Evolutionary conservation across 2,888 invertebrate species (phyloP).

Genomic region (Oxyteleia sp.): DNA sequence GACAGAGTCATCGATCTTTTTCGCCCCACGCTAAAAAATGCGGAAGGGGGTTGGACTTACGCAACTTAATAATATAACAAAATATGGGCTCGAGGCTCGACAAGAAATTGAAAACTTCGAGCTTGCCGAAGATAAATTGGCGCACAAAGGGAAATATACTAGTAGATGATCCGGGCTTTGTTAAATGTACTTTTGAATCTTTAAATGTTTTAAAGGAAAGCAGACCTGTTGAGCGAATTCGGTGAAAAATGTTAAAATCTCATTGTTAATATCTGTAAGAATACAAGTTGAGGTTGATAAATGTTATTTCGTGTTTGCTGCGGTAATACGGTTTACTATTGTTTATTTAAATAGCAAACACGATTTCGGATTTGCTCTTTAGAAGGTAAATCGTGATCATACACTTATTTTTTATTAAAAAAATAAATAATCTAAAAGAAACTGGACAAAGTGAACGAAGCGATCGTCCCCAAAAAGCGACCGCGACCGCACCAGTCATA

Average conservation of each 20-base stretch:
- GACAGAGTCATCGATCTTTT: slow-evolving; percentile 50
- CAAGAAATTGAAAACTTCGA: slow-evolving; percentile 29
- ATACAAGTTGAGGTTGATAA: background rate
- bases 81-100: slow-evolving; percentile 13
- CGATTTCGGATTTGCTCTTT: no score
- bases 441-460: no score
- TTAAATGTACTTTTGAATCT: slow-evolving; percentile 1
- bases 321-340: no score
- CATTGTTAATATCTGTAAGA: background rate
- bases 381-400: background rate
- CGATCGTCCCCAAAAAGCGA: no score
- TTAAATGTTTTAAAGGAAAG: background rate
- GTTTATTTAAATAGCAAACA: no score
- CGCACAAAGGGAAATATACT: background rate
- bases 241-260: background rate
- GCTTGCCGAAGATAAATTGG: slow-evolving; percentile 11
- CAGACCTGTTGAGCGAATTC: background rate
- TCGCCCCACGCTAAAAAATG: slow-evolving; percentile 26
- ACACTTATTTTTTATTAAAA: no score
- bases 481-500: background rate
- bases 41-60: background rate
- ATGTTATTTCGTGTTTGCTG: background rate
- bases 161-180: background rate
- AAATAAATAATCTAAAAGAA: no score
- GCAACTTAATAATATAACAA: slow-evolving; percentile 15